Conservation (phyloP, 2,797 vertebrate genomes). For the Cephalopachus bancanus region DNA sequence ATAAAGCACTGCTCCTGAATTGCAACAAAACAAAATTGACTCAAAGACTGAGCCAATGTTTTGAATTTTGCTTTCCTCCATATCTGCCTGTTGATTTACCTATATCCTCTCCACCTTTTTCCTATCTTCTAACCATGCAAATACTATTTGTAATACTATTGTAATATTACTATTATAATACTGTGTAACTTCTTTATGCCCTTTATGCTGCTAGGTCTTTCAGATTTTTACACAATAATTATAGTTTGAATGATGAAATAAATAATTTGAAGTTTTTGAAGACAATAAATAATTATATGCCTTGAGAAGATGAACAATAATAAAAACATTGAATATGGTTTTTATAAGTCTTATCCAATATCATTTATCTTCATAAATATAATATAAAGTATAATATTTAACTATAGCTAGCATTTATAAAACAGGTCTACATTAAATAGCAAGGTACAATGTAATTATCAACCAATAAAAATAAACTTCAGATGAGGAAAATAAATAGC, state of each 20-base stretch:
- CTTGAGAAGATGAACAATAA: neutral
- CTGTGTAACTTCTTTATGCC: neutral
- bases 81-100: neutral
- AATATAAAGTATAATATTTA: neutral
- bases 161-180: too few relatives aligned
- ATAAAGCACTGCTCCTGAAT: neutral
- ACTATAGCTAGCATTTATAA: neutral
- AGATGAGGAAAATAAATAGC: conserved; percentile 2
- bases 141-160: neutral
- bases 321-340: neutral
- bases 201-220: neutral
- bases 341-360: neutral
- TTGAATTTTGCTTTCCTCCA: neutral
- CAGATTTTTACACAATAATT: neutral
- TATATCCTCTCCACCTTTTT: neutral
- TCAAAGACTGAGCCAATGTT: neutral
- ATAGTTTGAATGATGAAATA: neutral
- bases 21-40: neutral
- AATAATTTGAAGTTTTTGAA: neutral
- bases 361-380: neutral
- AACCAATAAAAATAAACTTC: neutral
- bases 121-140: neutral
- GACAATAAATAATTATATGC: neutral
- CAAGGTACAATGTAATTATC: neutral
- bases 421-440: neutral